Base-by-base conservation (phyloP, 2,888 invertebrate genomes). In the Ferdinandea cuprea region DNA sequence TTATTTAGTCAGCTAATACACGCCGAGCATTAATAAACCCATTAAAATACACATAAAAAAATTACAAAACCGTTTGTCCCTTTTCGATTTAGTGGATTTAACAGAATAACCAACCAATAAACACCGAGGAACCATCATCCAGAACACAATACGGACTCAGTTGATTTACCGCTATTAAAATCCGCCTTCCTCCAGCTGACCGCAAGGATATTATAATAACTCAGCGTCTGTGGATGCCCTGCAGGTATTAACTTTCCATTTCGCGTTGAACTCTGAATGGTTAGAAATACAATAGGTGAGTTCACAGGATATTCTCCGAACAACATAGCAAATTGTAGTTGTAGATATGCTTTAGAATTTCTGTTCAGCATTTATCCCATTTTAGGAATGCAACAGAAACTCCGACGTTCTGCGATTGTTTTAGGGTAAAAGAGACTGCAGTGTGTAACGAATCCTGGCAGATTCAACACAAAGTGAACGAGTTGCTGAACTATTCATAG, bases 251-350 rank as follows among this genome's bases (percentile, higher is more conserved):
- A 28, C 19, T 17, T 19, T 11, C 2, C 11, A n/a, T 9, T 7
- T 5, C 28, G 37, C 28, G 50, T 32, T 42, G 13, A 32, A 28
- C 52, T 40, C 8, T 15, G 28, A 25, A 32, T 42, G n/a, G 17
- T 21, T 44, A 44, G 54, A 48, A 63, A 48, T 58, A 48, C 77
- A 35, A 35, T 58, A 32, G 46, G 37, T 46, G 54, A 50, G 32
- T 56, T 56, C 9, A 30, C 54, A 21, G 65, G 63, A 71, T 78
- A 52, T 52, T 44, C 58, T 56, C 44, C 48, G 35, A 52, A 15
- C 40, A n/a, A n/a, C n/a, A n/a, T n/a, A n/a, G 71, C 77, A 78
- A 78, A 78, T 78, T 72, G 72, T 50, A 58, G 65, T 78, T 78
- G 72, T 50, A n/a, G n/a, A n/a, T n/a, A 78, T 72, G 65, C 78